Conservation (phyloP, 2,888 invertebrate species). For the Pristionchus mayeri region DNA sequence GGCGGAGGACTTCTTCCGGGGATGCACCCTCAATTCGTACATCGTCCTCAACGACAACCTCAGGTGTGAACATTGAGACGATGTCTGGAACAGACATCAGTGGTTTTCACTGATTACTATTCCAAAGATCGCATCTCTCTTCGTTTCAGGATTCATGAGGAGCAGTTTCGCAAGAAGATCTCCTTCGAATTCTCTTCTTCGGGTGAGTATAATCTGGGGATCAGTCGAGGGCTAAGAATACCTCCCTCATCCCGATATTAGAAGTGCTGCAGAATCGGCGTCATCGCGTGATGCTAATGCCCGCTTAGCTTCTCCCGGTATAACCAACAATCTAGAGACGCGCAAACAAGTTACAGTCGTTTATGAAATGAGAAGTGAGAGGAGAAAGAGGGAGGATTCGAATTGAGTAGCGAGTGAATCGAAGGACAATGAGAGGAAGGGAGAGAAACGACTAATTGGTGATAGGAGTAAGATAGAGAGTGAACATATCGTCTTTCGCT, state of each 20-base stretch:
- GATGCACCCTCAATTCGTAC: conserved; percentile 70
- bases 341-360: conserved; percentile 32
- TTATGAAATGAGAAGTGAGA: conserved; percentile 29
- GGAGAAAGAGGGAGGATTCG: neutral
- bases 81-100: conserved; percentile 3
- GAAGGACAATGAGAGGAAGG: neutral
- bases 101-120: neutral
- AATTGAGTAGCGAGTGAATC: neutral
- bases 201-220: conserved; percentile 44
- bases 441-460: conserved; percentile 35
- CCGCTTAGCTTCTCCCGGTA: neutral
- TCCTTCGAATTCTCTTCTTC: conserved; percentile 66
- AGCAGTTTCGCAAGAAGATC: conserved; percentile 68
- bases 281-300: conserved; percentile 16
- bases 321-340: neutral
- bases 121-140: neutral
- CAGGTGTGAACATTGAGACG: too few relatives aligned
- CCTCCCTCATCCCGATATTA: neutral
- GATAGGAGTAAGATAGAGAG: conserved; percentile 44
- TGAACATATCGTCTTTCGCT: conserved; percentile 21
- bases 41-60: conserved; percentile 71
- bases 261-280: neutral
- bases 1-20: conserved; percentile 68
- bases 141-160: conserved; percentile 67
- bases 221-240: neutral